Percentiles rank a stretch among this genome's conserved stretches.
phyloP scores from a whole-genome alignment of 1,140 invertebrate genomes.

The Solenopsis fugax region DNA sequence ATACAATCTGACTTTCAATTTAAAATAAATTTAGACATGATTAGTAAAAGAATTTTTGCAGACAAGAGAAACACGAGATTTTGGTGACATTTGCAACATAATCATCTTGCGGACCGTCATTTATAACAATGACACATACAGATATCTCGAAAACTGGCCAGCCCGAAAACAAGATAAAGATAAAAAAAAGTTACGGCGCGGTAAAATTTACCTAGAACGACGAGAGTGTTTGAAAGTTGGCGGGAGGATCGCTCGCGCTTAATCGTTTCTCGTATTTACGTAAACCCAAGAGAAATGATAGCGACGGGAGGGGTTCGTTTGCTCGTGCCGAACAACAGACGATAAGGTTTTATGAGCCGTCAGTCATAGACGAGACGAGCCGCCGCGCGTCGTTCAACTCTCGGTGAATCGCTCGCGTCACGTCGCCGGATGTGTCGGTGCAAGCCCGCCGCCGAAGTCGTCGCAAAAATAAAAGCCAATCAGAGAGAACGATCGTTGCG shows the following conservation, averaged over 20 bases:
- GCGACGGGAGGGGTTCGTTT: conserved; percentile 73
- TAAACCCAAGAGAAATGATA: conserved; percentile 76
- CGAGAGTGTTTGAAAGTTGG: conserved; percentile 56
- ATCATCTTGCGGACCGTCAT: not conserved
- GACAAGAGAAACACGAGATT: not conserved
- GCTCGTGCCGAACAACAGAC: conserved; percentile 75
- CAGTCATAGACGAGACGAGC: conserved; percentile 78
- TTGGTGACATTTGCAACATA: not conserved
- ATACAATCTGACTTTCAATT: not conserved
- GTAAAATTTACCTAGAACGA: conserved; percentile 53
- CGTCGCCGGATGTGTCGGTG: conserved; percentile 32
- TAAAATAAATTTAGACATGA: not conserved
- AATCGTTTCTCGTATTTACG: conserved; percentile 81
- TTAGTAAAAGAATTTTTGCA: not conserved
- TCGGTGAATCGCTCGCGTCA: not conserved
- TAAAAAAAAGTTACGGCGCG: conserved; percentile 49
- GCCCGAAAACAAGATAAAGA: conserved; percentile 29
- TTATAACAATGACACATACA: conserved; percentile 7
- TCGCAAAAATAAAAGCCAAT: conserved; percentile 26
- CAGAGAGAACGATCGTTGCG: not conserved
- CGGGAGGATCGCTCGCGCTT: conserved; percentile 60
- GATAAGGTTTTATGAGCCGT: conserved; percentile 84
- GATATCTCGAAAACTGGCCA: conserved; percentile 24
- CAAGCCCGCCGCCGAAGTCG: conserved; percentile 41
- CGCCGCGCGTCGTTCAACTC: conserved; percentile 42